Evolutionary conservation across 2,113 vertebrate species (phyloP).

Genomic region (Geococcyx californianus): DNA sequence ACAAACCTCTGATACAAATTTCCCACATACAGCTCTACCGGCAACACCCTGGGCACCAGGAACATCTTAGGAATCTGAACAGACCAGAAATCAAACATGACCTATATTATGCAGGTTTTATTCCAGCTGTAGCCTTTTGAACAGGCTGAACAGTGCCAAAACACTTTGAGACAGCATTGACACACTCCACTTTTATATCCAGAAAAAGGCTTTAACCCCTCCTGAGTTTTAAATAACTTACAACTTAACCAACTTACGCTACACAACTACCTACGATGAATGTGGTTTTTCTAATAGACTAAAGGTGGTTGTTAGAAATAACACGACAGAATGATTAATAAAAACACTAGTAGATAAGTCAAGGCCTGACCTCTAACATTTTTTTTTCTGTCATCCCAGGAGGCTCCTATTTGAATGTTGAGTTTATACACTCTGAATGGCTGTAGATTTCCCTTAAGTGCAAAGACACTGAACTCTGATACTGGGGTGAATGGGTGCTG

Average conservation of each 20-base stretch:
- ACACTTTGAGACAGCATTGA: not conserved
- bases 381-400: not conserved
- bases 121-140: not conserved
- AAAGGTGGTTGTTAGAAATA: not conserved
- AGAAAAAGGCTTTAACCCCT: not conserved
- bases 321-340: not conserved
- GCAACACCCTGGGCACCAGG: not conserved
- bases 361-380: not conserved
- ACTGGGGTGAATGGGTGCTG: accelerated
- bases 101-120: not conserved
- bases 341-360: not conserved
- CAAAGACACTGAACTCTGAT: not conserved
- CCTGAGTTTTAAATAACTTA: not conserved
- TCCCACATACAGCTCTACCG: not conserved
- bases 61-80: not conserved
- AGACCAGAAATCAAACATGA: not conserved
- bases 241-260: not conserved
- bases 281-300: not conserved
- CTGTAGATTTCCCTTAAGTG: not conserved
- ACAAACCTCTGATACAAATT: not conserved
- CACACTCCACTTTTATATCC: not conserved
- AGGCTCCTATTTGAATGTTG: not conserved
- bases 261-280: accelerated
- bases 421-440: not conserved
- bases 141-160: not conserved